Evolutionary conservation across 2,797 vertebrate species (phyloP), one percentile per base, ranked within the genome.

Genomic region (Poecilia picta): DNA sequence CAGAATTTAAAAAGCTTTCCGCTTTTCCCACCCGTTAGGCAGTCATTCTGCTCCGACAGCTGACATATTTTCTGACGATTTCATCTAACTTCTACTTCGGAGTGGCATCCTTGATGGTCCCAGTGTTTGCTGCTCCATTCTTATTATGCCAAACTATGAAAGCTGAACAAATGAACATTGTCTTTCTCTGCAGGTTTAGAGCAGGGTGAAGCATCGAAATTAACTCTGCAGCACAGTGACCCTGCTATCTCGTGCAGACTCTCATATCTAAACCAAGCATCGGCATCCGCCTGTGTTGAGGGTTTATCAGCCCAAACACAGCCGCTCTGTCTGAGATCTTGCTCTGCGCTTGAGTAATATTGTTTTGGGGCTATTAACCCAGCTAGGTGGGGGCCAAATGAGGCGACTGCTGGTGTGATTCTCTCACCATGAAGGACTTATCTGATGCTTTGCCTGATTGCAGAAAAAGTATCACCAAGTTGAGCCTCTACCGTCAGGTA

Each of bases 381-480:
- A 70, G 87, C 81, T 83, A 88, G 47, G 31, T 71, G 81, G 43
- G 72, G 73, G 81, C 77, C 41, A 72, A 86, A 91, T 79, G 77
- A 88, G 78, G 88, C 79, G 78, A 85, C 77, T 87, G 79, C 77
- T 88, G 80, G 71, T 74, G 47, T 82, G 74, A 82, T 80, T 83
- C 87, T 66, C 62, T 39, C 45, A 36, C 83, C 70, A 53, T 79
- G 85, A 89, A 78, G 77, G 82, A 80, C 81, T n/a, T 57, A 78
- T 83, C 79, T 79, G 77, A 83, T 10, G 76, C 78, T 73, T 64
- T 62, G 66, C 15, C 79, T 62, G 87, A 89, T 81, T 87, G 81
- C 83, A 59, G 80, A 76, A 20, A 68, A 49, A 76, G 81, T 76
- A 73, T 80, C 84, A 71, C 66, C 77, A 75, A 76, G 45, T 53